A percentile compares a stretch with the other conserved stretches of the same genome.
Conservation (phyloP, 2,888 invertebrate genomes). For the Tetragnatha montana region DNA sequence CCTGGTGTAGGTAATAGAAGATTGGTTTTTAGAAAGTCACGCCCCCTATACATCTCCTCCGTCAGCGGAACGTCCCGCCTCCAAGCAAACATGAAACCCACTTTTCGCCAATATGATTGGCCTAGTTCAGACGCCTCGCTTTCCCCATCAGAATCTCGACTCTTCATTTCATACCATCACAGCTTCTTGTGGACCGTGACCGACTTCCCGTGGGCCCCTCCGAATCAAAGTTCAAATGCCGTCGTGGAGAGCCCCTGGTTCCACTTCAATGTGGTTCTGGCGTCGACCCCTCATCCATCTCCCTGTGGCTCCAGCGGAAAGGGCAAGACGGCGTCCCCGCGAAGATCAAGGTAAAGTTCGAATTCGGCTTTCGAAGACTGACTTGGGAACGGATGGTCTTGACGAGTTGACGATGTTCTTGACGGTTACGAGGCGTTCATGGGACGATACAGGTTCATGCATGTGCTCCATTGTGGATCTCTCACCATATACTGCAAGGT, state of each 20-base stretch:
- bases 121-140: no score
- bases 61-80: no score
- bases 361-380: not conserved
- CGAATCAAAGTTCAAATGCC: not conserved
- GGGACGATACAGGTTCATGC: not conserved
- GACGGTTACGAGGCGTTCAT: not conserved
- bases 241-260: not conserved
- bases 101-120: no score
- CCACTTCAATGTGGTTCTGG: not conserved
- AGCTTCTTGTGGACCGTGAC: no score
- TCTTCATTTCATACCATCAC: no score
- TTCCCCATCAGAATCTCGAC: no score
- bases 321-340: not conserved
- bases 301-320: not conserved
- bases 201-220: not conserved
- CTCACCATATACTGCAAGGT: no score
- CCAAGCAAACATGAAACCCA: no score
- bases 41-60: no score
- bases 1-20: no score
- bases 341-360: not conserved
- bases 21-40: no score
- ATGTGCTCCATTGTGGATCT: no score
- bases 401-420: not conserved
- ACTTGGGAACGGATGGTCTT: not conserved
- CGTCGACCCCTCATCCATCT: not conserved